Base-by-base conservation (phyloP, 2,888 invertebrate genomes). In the Ecliptopera silaceata region DNA sequence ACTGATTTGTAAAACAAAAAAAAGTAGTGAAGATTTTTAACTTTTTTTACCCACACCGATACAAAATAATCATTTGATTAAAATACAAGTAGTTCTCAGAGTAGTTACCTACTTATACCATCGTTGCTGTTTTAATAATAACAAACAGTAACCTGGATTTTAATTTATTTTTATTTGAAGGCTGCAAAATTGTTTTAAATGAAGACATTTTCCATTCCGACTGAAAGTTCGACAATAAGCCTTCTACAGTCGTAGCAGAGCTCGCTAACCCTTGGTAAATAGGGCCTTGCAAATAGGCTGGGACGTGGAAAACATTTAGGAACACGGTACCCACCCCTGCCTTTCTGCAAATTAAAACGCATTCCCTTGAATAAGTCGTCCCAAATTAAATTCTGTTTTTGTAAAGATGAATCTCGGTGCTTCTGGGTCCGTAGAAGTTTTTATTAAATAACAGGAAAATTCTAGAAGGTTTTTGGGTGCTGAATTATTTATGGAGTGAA, bases 281-380 rank as follows among this genome's bases (percentile, higher is more conserved):
- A 82, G 83, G 74, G 75, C 80, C 78, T 86, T 84, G 84, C 83
- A 86, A 86, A 86, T 86, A 86, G 81, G 79, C 74, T 79, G 80
- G 82, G 82, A 79, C 76, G 82, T 78, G 79, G 64, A 72, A 72
- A 74, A 69, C 77, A 72, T 75, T 75, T 63, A 61, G 77, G 79
- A 75, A 72, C 77, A 74, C 79, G 75, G 54, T 53, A 49, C 59
- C 77, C 78, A 83, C 82, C 87, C 85, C 81, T 85, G 80, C 83
- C 80, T 82, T 82, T 82, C 83, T 82, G 75, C 76, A 82, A 88
- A 88, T 85, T 85, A 87, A 86, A 73, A 70, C 57, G 57, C 63
- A 65, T 59, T 59, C 65, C 61, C 63, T 56, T 22, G 54, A 59
- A 59, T 59, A 55, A 59, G 59, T 55, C 46, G 54, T 59, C 54